A percentile compares a stretch with the other conserved stretches of the same genome.
Evolutionary conservation across 2,797 vertebrate genomes (phyloP).

Genomic region (Ficedula albicollis): DNA sequence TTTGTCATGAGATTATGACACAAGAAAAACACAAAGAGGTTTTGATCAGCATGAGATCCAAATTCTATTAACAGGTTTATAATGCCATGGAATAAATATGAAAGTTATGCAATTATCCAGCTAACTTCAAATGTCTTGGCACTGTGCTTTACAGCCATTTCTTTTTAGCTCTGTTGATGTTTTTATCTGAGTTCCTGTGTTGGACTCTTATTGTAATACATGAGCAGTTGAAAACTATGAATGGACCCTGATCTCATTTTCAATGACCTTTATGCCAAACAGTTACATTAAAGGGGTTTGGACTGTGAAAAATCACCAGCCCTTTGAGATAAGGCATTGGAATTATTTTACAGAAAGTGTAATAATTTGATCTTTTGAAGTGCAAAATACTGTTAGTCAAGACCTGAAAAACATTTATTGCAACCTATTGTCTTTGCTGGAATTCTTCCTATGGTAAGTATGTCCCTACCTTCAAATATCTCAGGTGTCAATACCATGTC

Average conservation of each 20-base stretch:
- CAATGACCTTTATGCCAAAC: not conserved
- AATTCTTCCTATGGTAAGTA: not conserved
- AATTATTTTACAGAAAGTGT: not conserved
- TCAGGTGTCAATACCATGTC: not conserved
- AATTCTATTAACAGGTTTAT: not conserved
- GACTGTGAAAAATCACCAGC: not conserved
- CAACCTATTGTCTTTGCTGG: not conserved
- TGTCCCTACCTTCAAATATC: not conserved
- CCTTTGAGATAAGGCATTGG: not conserved
- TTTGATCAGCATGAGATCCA: not conserved
- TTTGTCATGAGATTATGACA: not conserved
- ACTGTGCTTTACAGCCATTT: not conserved
- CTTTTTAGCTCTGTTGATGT: not conserved
- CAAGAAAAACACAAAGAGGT: not conserved
- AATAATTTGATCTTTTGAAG: not conserved
- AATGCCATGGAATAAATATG: not conserved
- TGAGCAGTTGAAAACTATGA: not conserved
- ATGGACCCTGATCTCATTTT: not conserved
- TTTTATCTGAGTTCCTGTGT: not conserved
- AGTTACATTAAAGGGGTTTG: not conserved
- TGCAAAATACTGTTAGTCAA: not conserved
- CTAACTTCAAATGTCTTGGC: not conserved
- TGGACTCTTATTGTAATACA: not conserved
- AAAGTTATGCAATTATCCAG: not conserved
- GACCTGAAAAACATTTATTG: not conserved